These are phyloP conservation scores for Coregonus suidteri DNA, from an alignment of 2,797 vertebrate genomes.

Conservation along the genomic window DNA sequence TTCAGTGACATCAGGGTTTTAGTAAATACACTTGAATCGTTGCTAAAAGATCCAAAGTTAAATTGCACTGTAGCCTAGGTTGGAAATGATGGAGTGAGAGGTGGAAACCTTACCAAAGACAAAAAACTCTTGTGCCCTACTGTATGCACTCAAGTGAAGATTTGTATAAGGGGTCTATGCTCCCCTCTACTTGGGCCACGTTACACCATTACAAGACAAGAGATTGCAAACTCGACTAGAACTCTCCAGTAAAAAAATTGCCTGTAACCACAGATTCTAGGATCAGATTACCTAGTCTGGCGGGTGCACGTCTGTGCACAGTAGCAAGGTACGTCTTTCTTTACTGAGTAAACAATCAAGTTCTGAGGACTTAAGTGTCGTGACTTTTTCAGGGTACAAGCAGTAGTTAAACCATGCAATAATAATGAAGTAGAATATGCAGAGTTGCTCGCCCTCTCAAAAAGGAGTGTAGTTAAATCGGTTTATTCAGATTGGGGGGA, in stretches of 20 bases:
- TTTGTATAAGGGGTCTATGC: conserved; percentile 35
- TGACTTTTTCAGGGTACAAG: background rate
- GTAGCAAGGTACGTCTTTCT: background rate
- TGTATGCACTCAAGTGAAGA: conserved; percentile 7
- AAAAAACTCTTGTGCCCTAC: background rate
- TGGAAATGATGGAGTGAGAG: background rate
- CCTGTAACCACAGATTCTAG: background rate
- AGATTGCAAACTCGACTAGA: background rate
- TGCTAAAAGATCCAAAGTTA: background rate
- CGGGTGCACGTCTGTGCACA: background rate
- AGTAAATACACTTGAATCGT: conserved; percentile 5
- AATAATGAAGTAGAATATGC: conserved; percentile 38
- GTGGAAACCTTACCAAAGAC: background rate
- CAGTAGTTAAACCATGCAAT: background rate
- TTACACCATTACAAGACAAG: conserved; percentile 1
- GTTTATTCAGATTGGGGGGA: conserved; percentile 66
- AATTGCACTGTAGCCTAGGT: background rate
- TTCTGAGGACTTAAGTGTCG: background rate
- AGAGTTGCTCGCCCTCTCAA: conserved; percentile 21
- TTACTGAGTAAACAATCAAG: background rate
- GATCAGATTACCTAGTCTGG: background rate
- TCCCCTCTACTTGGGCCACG: conserved; percentile 60
- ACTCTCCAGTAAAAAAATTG: background rate
- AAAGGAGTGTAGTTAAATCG: conserved; percentile 35
- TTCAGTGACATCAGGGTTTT: conserved; percentile 10